Base-by-base conservation (phyloP, 2,888 invertebrate species). In the Drosophila cognata region DNA sequence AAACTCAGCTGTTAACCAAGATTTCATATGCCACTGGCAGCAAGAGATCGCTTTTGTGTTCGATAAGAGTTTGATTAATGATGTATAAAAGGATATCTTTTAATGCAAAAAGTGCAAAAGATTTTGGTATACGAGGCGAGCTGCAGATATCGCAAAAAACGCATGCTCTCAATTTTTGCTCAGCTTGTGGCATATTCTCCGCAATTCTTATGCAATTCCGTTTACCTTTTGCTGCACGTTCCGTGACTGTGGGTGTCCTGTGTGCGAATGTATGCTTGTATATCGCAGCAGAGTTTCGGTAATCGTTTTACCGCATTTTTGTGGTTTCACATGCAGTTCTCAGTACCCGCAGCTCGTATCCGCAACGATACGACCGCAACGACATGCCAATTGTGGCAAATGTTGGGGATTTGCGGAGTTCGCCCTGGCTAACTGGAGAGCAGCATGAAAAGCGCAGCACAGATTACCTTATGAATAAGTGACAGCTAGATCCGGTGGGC, bases 301-400 rank as follows among this genome's bases (percentile, higher is more conserved):
- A 84, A 84, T 88, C 84, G 76, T 74, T 86, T 69, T 57, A 74
- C 84, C 84, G 77, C 84, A 71, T 81, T 84, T 89, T 84, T 81
- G 84, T 68, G 89, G 84, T 68, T 63, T 71, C 77, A 74, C 62
- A 77, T 81, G 77, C 77, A 74, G 66, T 87, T 68, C 83, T 71
- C 72, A 56, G 57, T 29, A 71, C 71, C 71, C 63, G 60, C 70
- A 53, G 61, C 67, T 36, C 41, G 53, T 48, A 64, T 58, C 60
- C 63, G 41, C 71, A 68, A 51, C 66, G 36, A 67, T 57, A 62
- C 64, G 48, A 70, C 83, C 80, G 50, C 87, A 73, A 59, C 84
- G 60, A 81, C 89, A 89, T 88, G 84, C 84, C 89, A 88, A 84
- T 84, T 89, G 84, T 71, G 84, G 89, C 84, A 79, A 88, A 76